phyloP scores from a whole-genome alignment of 2,113 vertebrate genomes.

The Gymnogyps californianus region DNA sequence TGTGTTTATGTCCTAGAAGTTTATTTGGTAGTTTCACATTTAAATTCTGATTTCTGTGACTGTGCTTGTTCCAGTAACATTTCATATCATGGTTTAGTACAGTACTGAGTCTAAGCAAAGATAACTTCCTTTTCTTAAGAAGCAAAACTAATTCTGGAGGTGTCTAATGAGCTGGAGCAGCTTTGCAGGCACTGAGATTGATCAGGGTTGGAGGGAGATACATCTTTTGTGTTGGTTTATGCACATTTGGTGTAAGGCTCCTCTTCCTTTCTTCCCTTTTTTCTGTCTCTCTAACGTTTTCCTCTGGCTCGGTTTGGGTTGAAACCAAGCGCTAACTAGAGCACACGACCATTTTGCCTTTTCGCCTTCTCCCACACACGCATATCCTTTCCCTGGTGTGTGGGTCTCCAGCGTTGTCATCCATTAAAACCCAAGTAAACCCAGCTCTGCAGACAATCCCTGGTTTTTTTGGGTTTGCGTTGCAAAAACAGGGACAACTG shows the following conservation, averaged over 20 bases:
- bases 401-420: not conserved
- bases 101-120: not conserved
- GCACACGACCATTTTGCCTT: not conserved
- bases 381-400: not conserved
- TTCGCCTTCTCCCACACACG: not conserved
- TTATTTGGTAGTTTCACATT: not conserved
- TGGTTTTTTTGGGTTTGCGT: not conserved
- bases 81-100: not conserved
- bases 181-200: not conserved
- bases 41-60: not conserved
- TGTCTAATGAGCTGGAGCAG: not conserved
- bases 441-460: not conserved
- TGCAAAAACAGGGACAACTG: not conserved
- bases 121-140: not conserved
- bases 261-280: not conserved
- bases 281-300: not conserved
- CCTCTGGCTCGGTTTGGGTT: not conserved
- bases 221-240: conserved; percentile 1
- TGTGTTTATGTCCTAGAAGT: not conserved
- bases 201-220: conserved; percentile 36
- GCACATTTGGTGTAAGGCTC: not conserved
- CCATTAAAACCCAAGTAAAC: not conserved
- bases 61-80: not conserved
- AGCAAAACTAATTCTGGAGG: not conserved
- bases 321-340: not conserved